Conservation (phyloP, 2,113 vertebrate genomes). For the Micromys minutus region DNA sequence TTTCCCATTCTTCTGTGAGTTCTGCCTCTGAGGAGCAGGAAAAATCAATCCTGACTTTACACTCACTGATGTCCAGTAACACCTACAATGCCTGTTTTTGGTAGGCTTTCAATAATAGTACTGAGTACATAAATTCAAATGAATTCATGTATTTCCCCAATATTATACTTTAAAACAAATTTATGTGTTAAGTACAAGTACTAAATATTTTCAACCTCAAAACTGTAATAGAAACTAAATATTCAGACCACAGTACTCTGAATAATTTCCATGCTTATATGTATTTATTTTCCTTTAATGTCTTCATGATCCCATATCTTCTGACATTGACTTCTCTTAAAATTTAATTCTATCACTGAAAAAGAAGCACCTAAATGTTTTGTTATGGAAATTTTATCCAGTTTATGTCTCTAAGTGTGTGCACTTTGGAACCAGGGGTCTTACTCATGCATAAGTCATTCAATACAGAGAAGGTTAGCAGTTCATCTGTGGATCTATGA, state of each 20-base stretch:
- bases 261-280: neutral
- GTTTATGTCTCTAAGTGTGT: neutral
- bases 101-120: neutral
- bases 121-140: neutral
- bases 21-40: neutral
- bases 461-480: neutral
- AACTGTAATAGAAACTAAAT: neutral
- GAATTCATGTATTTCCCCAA: neutral
- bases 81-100: neutral
- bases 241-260: neutral
- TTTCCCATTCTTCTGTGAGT: neutral
- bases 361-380: neutral
- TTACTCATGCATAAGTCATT: neutral
- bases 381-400: neutral
- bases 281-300: neutral
- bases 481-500: neutral
- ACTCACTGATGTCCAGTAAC: neutral
- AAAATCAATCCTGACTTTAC: neutral
- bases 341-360: neutral
- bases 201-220: neutral
- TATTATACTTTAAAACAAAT: neutral
- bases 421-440: neutral
- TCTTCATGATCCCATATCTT: neutral
- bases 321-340: neutral
- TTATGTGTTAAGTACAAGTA: neutral